Base-by-base conservation (phyloP, 2,113 vertebrate genomes). In the Barnardius zonarius region DNA sequence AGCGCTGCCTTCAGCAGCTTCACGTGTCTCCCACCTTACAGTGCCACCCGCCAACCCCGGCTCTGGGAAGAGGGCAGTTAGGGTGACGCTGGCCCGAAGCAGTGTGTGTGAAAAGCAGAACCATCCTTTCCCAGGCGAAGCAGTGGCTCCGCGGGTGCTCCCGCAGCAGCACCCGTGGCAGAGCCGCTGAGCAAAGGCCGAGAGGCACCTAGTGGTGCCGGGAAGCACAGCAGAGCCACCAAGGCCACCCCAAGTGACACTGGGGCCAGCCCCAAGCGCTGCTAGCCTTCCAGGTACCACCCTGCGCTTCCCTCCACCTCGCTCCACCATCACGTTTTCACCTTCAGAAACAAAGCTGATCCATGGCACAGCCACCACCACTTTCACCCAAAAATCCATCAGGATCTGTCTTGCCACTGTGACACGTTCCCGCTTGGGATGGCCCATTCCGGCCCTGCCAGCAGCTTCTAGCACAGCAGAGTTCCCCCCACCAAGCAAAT, bases 151-250 rank as follows among this genome's bases (percentile, higher is more conserved):
- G 55, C 55, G 55, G 55, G 55, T 7, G 57, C 57, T 59, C 57
- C 57, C 22, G 57, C 57, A 59, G 33, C 57, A 59, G 33, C 57
- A 59, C 57, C 33, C 57, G 57, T 59, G 57, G 33, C 57, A 59
- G 57, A 59, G 70, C 46, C 2, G 35, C 77, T 87, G 52, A 14
- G 91, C 93, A 94, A 96, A 95, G 87, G 93, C 93, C 39, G 90
- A 68, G 93, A 95, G 95, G 95, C 90, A 95, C 90, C 88, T 93
- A 94, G 92, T 93, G 95, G 94, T 95, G 84, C 54, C 23, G 33
- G 79, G 55, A 75, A 88, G 91, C 89, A 94, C 91, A 90, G 90
- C 94, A 96, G 61, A 90, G 93, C 79, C 90, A 95, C 90, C 90
- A 43, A 41, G 61, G 94, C 95, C 95, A 94, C 95, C 94, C 88